phyloP scores from a whole-genome alignment of 2,888 invertebrate genomes.

The Hirtodrosophila trivittata region DNA sequence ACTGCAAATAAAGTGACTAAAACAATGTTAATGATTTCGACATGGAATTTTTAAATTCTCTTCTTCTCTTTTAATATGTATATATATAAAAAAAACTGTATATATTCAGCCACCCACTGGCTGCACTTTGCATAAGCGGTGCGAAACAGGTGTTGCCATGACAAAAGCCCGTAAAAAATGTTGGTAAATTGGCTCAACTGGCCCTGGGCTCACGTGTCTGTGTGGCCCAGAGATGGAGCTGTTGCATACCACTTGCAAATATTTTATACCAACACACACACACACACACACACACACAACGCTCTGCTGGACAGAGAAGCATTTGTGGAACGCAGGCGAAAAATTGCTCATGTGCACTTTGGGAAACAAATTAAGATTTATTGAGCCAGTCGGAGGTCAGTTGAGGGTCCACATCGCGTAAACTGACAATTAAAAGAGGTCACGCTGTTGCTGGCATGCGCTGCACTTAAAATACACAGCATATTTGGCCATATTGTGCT shows the following conservation, averaged over 20 bases:
- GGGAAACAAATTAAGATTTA: slow-evolving; percentile 76
- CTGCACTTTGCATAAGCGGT: slow-evolving; percentile 8
- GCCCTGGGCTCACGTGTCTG: slow-evolving; percentile 2
- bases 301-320: not conserved
- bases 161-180: slow-evolving; percentile 19
- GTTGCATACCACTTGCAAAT: slow-evolving; percentile 26
- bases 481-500: slow-evolving; percentile 28
- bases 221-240: not conserved
- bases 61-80: too few relatives aligned
- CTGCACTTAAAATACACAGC: slow-evolving; percentile 40
- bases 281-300: slow-evolving; percentile 9
- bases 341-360: slow-evolving; percentile 66
- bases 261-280: slow-evolving; percentile 30
- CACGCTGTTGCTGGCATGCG: slow-evolving; percentile 6
- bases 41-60: too few relatives aligned
- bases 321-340: slow-evolving; percentile 37
- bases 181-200: slow-evolving; percentile 13
- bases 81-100: too few relatives aligned
- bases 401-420: slow-evolving; percentile 20
- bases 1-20: too few relatives aligned
- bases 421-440: slow-evolving; percentile 40
- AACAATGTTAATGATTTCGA: too few relatives aligned
- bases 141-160: slow-evolving; percentile 19
- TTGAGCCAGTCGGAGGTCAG: slow-evolving; percentile 44
- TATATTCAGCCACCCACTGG: not conserved